These are phyloP conservation scores for Myripristis murdjan DNA, from an alignment of 2,797 vertebrate species.

Conservation along the genomic window DNA sequence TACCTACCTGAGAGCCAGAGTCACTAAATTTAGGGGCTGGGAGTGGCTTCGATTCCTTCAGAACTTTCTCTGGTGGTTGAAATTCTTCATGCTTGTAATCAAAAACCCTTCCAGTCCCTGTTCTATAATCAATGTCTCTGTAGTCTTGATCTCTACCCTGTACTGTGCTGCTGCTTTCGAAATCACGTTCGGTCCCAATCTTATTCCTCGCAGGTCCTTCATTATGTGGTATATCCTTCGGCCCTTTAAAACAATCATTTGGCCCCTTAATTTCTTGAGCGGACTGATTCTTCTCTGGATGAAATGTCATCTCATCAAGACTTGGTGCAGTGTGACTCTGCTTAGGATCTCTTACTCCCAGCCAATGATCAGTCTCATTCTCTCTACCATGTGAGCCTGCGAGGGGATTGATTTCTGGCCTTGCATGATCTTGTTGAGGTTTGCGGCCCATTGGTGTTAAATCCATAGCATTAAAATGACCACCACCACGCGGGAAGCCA, in stretches of 20 bases:
- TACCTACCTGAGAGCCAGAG: constrained; percentile 84
- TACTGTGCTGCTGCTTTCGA: constrained; percentile 86
- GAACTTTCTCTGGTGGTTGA: constrained; percentile 83
- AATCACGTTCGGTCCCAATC: constrained; percentile 76
- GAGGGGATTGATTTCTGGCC: constrained; percentile 61
- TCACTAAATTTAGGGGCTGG: constrained; percentile 78
- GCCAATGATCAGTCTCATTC: constrained; percentile 79
- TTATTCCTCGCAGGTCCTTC: constrained; percentile 69
- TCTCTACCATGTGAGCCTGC: constrained; percentile 70
- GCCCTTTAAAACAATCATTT: constrained; percentile 74
- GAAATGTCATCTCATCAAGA: constrained; percentile 67
- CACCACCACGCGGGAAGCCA: constrained; percentile 72
- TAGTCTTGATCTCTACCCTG: constrained; percentile 94
- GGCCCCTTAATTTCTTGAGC: constrained; percentile 55
- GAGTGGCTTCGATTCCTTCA: constrained; percentile 86
- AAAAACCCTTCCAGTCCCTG: constrained; percentile 88
- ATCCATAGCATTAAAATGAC: constrained; percentile 70
- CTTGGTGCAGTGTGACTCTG: constrained; percentile 63
- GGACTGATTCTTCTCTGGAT: constrained; percentile 73
- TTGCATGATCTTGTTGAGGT: constrained; percentile 65
- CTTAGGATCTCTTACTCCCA: constrained; percentile 75
- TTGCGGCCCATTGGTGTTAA: constrained; percentile 65
- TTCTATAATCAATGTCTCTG: constrained; percentile 95
- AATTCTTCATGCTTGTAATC: constrained; percentile 91
- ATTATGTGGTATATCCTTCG: constrained; percentile 69